Evolutionary conservation across 2,888 invertebrate genomes (phyloP), one percentile per base, ranked within the genome.

Genomic region (Eupithecia abbreviata): DNA sequence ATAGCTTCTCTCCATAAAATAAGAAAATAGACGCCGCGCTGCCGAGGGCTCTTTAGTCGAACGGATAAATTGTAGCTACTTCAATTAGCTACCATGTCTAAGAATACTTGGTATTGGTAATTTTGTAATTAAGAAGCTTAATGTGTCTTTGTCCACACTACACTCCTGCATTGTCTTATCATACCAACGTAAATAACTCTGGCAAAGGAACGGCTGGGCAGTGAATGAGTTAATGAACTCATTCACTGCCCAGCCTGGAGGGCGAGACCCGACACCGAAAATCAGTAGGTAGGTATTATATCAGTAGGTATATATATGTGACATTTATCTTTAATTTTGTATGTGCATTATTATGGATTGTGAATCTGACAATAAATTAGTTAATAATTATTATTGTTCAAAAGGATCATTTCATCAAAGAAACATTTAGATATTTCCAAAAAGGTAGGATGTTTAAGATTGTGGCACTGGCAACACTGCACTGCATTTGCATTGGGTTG

Each of bases 401-500:
- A 55, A 18, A 58, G n/a, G 55, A n/a, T 58, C n/a, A n/a, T n/a
- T n/a, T n/a, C n/a, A n/a, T n/a, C 18, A 55, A 13, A 58, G 9
- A n/a, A n/a, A 66, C 42, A 13, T 42, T 71, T 13, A 49, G 18
- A 43, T 18, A 62, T 15, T 76, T 30, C 51, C 65, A 76, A 70
- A 68, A 30, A 67, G 73, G 77, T 77, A 73, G 73, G 15, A 58
- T 30, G 55, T 47, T 15, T 41, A 3, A 5, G n/a, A 58, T 15
- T n/a, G 49, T 77, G 73, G 77, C 77, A 77, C 43, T 77, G 73
- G 77, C 77, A 77, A 77, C 77, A 77, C 77, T 47, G 67, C 73
- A 67, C n/a, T 68, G 12, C 42, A 55, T 43, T 30, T 30, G 30
- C 30, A 30, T 30, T 30, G 30, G 30, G 30, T 30, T 30, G 30